Evolutionary conservation across 2,113 vertebrate species (phyloP).

Genomic region (Mesitornis unicolor): DNA sequence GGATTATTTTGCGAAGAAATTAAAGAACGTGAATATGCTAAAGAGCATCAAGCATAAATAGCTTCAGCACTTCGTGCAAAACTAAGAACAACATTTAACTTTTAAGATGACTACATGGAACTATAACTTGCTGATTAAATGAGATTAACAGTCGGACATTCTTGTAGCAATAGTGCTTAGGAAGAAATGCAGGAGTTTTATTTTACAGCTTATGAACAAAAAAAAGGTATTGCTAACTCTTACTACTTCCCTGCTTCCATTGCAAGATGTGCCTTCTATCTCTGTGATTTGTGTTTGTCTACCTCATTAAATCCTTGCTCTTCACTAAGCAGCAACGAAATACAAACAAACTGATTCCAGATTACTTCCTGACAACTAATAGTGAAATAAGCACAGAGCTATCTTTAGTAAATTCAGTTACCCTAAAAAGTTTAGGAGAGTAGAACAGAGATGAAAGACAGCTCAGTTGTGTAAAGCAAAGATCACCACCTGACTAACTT

Average conservation of each 20-base stretch:
- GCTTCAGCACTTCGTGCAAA: not conserved
- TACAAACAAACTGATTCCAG: not conserved
- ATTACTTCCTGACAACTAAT: not conserved
- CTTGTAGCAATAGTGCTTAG: not conserved
- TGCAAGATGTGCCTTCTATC: not conserved
- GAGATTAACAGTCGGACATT: not conserved
- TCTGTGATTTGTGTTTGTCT: not conserved
- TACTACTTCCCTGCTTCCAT: not conserved
- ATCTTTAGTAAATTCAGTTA: not conserved
- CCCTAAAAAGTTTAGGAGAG: not conserved
- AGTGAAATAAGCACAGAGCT: not conserved
- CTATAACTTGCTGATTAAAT: not conserved
- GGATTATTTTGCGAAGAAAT: not conserved
- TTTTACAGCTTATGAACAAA: not conserved
- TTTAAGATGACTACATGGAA: not conserved
- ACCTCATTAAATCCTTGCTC: not conserved
- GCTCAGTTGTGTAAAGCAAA: rapidly evolving
- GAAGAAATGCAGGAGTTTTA: not conserved
- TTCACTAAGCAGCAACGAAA: not conserved
- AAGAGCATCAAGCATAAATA: not conserved
- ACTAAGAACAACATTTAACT: not conserved
- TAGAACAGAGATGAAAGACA: not conserved
- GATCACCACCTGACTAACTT: not conserved
- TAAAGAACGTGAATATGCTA: rapidly evolving
- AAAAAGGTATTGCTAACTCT: not conserved